phyloP scores from a whole-genome alignment of 2,797 vertebrate genomes.

The Chaenodraco wilsoni region DNA sequence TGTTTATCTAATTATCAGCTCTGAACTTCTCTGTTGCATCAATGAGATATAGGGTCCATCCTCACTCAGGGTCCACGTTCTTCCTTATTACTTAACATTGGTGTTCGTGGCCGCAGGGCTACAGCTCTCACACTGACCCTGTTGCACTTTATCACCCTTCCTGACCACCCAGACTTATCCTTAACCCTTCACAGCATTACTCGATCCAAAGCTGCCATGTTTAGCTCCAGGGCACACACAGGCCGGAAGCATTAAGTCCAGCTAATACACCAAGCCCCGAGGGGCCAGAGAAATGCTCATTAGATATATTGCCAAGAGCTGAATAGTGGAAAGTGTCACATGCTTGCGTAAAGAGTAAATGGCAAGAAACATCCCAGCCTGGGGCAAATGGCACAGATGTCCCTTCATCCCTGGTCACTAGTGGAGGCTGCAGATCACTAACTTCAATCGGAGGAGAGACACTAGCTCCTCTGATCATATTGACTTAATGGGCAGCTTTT shows the following conservation, averaged over 20 bases:
- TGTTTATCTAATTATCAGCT: conserved; percentile 5
- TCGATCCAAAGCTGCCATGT: conserved; percentile 65
- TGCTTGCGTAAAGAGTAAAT: conserved; percentile 78
- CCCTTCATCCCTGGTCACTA: conserved; percentile 63
- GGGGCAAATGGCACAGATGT: conserved; percentile 76
- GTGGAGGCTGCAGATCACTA: conserved; percentile 50
- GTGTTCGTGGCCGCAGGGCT: conserved; percentile 53
- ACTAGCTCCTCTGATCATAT: conserved; percentile 60
- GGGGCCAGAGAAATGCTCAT: conserved; percentile 66
- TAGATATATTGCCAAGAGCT: conserved; percentile 69
- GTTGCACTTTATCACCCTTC: conserved; percentile 71
- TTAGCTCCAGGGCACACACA: conserved; percentile 56
- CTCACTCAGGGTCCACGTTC: conserved; percentile 14
- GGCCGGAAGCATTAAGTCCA: conserved; percentile 81
- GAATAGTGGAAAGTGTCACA: conserved; percentile 77
- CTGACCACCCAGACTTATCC: conserved; percentile 80
- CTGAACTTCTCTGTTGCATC: background rate
- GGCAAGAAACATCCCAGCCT: conserved; percentile 72
- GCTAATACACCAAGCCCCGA: conserved; percentile 73
- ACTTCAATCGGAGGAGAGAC: conserved; percentile 64
- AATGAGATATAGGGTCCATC: background rate
- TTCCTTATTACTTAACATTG: conserved; percentile 57
- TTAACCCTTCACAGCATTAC: conserved; percentile 60
- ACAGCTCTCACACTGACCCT: conserved; percentile 56
- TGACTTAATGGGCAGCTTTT: conserved; percentile 44